phyloP scores from a whole-genome alignment of 2,888 invertebrate genomes.

The Sicus ferrugineus region DNA sequence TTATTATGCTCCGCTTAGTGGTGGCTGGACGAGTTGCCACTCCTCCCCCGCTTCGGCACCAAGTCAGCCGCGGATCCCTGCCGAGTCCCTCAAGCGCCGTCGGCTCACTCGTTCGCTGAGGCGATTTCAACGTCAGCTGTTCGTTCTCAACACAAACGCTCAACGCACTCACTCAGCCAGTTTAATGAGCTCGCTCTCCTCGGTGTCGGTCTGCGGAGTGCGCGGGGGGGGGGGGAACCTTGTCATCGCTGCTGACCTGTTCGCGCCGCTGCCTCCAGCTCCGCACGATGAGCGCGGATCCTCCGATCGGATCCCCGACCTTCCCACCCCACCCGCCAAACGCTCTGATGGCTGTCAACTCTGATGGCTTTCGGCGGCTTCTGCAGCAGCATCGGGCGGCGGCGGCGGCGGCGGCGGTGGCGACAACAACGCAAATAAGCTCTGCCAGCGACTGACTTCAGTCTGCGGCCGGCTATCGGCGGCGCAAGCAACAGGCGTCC shows the following conservation, averaged over 20 bases:
- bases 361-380: neutral
- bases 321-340: too few species aligned
- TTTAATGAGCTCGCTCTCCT: neutral
- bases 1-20: too few species aligned
- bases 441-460: neutral
- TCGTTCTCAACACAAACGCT: too few species aligned
- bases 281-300: too few species aligned
- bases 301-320: too few species aligned
- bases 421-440: neutral
- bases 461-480: neutral
- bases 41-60: too few species aligned
- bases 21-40: too few species aligned
- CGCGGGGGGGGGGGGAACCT: neutral
- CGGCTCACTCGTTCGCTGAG: neutral
- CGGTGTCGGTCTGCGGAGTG: neutral
- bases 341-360: too few species aligned
- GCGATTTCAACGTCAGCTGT: neutral
- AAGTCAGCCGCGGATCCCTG: neutral
- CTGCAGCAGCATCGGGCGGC: neutral
- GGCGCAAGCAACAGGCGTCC: neutral
- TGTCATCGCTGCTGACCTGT: neutral
- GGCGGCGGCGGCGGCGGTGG: neutral
- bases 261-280: neutral
- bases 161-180: too few species aligned
- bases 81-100: neutral